These are phyloP conservation scores for Vidua macroura DNA, from an alignment of 2,113 vertebrate species.

Conservation along the genomic window DNA sequence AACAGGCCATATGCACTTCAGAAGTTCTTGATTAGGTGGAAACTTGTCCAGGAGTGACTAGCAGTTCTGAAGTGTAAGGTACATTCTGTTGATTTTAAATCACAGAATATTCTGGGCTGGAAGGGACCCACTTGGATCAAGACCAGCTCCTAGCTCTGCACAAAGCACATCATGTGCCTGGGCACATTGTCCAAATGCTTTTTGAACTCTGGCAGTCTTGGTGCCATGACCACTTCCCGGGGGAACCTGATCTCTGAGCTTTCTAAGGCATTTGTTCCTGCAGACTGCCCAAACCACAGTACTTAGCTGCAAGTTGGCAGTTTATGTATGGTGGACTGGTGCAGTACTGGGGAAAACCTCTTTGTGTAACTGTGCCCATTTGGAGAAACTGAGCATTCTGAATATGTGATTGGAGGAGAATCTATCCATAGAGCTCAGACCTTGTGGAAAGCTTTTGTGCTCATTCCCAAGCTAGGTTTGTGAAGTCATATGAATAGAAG, in stretches of 20 bases:
- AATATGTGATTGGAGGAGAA: neutral
- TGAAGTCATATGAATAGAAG: neutral
- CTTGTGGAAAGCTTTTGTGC: neutral
- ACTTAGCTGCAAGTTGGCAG: neutral
- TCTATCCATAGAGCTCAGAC: neutral
- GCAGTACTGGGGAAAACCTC: neutral
- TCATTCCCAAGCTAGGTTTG: neutral
- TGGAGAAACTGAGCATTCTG: neutral
- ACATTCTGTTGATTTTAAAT: neutral
- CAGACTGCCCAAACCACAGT: neutral
- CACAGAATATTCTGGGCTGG: neutral
- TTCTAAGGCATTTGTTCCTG: neutral
- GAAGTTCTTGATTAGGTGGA: neutral
- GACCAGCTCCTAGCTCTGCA: neutral
- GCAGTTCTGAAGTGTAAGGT: neutral
- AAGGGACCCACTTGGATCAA: neutral
- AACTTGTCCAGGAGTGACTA: neutral
- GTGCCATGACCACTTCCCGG: neutral
- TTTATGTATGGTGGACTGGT: neutral
- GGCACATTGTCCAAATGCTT: neutral
- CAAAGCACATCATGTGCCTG: neutral
- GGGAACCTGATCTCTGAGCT: neutral
- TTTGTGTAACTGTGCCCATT: neutral
- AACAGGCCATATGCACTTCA: neutral
- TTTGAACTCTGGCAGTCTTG: neutral